Conservation (phyloP, 2,888 invertebrate species). For the Hanleya hanleyi region DNA sequence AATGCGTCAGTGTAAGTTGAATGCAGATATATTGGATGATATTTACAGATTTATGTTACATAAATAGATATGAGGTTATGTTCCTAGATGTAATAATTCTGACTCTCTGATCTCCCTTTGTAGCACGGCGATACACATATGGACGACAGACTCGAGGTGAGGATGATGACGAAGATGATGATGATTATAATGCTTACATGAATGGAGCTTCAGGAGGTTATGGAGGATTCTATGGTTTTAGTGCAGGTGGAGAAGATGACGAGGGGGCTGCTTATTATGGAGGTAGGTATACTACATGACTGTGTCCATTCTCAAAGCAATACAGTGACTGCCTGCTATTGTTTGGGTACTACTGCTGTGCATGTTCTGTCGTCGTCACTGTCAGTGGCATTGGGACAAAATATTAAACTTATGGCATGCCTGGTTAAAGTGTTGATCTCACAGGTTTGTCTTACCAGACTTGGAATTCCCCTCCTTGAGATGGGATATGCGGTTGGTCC, state of each 20-base stretch:
- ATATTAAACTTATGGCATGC: no score
- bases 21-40: background rate
- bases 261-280: background rate
- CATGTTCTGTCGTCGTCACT: no score
- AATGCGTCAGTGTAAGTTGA: no score
- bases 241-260: background rate
- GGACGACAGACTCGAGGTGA: conserved; percentile 60
- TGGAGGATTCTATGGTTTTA: conserved; percentile 6
- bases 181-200: conserved; percentile 33
- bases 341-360: no score
- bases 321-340: no score
- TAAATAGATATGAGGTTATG: background rate
- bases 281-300: no score
- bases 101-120: conserved; percentile 16
- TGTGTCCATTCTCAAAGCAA: no score
- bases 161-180: conserved; percentile 36
- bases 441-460: no score
- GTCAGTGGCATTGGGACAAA: no score
- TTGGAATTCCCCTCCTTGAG: no score
- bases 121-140: conserved; percentile 68
- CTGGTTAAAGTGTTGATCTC: no score
- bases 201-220: background rate
- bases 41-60: background rate
- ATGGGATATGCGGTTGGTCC: no score
- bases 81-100: background rate